These are phyloP conservation scores for Drosophila pseudoobscura DNA, from an alignment of 1,140 invertebrate genomes.

Conservation along the genomic window DNA sequence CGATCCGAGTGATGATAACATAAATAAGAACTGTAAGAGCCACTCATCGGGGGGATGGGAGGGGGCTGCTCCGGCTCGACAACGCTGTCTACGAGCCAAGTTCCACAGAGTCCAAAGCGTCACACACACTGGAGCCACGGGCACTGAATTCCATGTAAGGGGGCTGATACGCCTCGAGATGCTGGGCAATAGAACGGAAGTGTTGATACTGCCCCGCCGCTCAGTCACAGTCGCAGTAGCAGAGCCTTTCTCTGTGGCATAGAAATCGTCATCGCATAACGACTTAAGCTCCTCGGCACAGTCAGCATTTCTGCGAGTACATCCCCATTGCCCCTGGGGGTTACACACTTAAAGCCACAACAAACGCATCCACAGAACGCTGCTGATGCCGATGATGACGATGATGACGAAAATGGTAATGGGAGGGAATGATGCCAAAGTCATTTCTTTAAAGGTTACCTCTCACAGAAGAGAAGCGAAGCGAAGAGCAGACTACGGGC, in stretches of 20 bases:
- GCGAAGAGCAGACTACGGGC: too few species aligned
- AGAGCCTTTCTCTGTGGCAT: background rate
- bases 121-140: constrained; percentile 23
- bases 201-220: constrained; percentile 70
- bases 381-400: constrained; percentile 11
- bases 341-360: constrained; percentile 51
- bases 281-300: constrained; percentile 69
- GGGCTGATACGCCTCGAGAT: background rate
- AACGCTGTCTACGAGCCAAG: constrained; percentile 53
- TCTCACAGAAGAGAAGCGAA: background rate
- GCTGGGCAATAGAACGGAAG: constrained; percentile 54
- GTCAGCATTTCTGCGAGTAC: constrained; percentile 59
- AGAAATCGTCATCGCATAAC: constrained; percentile 73
- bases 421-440: constrained; percentile 37
- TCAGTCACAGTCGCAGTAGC: constrained; percentile 22
- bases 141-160: constrained; percentile 64
- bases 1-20: constrained; percentile 34
- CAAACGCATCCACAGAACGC: constrained; percentile 36
- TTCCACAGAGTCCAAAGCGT: constrained; percentile 21
- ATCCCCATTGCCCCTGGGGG: constrained; percentile 46
- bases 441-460: constrained; percentile 55
- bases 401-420: constrained; percentile 45
- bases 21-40: constrained; percentile 39
- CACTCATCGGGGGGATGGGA: constrained; percentile 20
- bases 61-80: constrained; percentile 15